These are phyloP conservation scores for Chymomyza caudatula DNA, from an alignment of 2,888 invertebrate species.

Conservation along the genomic window DNA sequence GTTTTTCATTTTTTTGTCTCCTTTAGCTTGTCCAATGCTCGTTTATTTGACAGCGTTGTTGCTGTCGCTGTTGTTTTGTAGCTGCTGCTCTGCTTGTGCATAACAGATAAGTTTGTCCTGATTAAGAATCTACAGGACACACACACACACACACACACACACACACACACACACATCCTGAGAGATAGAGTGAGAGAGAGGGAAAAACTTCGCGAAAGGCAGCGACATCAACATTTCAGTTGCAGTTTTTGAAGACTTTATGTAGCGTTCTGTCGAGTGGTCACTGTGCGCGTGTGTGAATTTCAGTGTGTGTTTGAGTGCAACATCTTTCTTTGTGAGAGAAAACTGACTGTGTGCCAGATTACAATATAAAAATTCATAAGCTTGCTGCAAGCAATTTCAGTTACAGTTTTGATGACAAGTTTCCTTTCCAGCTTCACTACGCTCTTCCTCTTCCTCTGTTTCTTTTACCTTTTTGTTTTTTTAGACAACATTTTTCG, in stretches of 20 bases:
- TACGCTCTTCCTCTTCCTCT: neutral
- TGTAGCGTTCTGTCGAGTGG: conserved; percentile 17
- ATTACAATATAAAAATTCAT: conserved; percentile 62
- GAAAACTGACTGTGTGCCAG: conserved; percentile 24
- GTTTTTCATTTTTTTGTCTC: conserved; percentile 37
- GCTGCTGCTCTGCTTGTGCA: conserved; percentile 54
- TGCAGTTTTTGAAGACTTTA: conserved; percentile 2
- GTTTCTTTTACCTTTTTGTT: neutral
- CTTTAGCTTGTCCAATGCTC: conserved; percentile 31
- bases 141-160: neutral
- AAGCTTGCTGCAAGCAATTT: conserved; percentile 51
- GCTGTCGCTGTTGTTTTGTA: conserved; percentile 32
- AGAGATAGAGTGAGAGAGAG: neutral
- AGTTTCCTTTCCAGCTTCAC: conserved; percentile 6
- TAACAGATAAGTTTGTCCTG: conserved; percentile 74
- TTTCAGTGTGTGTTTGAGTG: neutral
- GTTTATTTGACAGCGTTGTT: conserved; percentile 54
- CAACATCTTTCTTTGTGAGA: conserved; percentile 7
- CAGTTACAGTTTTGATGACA: conserved; percentile 41
- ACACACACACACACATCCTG: neutral
- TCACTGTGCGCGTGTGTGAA: conserved; percentile 13
- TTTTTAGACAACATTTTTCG: neutral
- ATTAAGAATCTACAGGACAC: conserved; percentile 63
- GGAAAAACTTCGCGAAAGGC: neutral
- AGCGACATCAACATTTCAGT: neutral